phyloP scores from a whole-genome alignment of 2,888 invertebrate genomes.

The Calliphora vomitoria region DNA sequence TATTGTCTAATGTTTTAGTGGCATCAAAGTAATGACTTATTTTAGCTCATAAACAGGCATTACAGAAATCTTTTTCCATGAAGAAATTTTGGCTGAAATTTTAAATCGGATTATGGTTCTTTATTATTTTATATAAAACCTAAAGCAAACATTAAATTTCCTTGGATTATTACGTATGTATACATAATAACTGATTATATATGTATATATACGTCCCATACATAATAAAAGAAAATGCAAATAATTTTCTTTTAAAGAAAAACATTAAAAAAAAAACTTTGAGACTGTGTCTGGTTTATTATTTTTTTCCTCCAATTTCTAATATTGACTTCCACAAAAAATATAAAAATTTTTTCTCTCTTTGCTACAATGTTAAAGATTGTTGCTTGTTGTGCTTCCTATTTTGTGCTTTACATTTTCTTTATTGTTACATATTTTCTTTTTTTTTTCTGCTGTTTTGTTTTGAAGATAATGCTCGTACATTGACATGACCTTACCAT shows the following conservation, averaged over 20 bases:
- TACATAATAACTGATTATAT: too few relatives aligned
- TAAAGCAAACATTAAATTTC: too few relatives aligned
- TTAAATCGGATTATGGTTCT: too few relatives aligned
- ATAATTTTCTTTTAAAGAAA: not conserved
- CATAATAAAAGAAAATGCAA: not conserved
- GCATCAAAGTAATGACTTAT: too few relatives aligned
- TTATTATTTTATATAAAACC: too few relatives aligned
- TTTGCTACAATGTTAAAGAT: not conserved
- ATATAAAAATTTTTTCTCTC: not conserved
- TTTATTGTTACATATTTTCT: constrained; percentile 10
- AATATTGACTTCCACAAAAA: constrained; percentile 7
- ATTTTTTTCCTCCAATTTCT: not conserved
- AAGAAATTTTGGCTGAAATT: too few relatives aligned
- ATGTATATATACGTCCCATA: too few relatives aligned
- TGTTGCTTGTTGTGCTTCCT: constrained; percentile 14
- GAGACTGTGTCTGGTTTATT: constrained; percentile 20
- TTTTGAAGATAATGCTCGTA: constrained; percentile 11
- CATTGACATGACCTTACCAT: constrained; percentile 46
- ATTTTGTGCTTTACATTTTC: not conserved
- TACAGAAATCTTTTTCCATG: too few relatives aligned
- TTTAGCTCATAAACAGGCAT: too few relatives aligned
- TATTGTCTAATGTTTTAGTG: too few relatives aligned
- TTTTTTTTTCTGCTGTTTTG: not conserved
- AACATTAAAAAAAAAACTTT: constrained; percentile 29
- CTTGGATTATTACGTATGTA: too few relatives aligned